Conservation (phyloP, 1,140 invertebrate genomes). For the Hyles euphorbiae region DNA sequence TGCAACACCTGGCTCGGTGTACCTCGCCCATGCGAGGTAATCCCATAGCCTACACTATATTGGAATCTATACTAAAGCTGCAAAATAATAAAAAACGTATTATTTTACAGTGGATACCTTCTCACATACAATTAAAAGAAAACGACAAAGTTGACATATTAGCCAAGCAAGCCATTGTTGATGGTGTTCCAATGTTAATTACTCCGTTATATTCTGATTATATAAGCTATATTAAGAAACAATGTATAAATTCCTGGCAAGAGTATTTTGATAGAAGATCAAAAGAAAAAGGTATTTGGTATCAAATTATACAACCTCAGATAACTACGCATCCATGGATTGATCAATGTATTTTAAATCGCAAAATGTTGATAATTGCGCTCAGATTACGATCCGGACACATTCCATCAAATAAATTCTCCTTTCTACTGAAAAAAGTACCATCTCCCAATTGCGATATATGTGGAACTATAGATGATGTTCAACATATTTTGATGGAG, state of each 20-base stretch:
- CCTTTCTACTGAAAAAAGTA: no score
- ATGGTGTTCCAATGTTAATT: not conserved
- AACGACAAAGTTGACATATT: not conserved
- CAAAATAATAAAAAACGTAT: not conserved
- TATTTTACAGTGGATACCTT: not conserved
- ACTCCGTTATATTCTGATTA: not conserved
- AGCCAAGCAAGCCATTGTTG: not conserved
- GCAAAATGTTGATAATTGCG: not conserved
- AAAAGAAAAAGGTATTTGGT: constrained; percentile 9
- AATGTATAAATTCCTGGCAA: not conserved
- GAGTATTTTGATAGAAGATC: constrained; percentile 11
- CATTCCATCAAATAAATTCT: not conserved
- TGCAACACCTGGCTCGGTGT: constrained; percentile 6
- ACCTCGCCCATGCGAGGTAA: not conserved
- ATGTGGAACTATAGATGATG: no score
- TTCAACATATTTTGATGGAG: no score
- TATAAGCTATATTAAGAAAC: not conserved
- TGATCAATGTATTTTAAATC: not conserved
- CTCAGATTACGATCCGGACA: not conserved
- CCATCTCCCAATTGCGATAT: no score
- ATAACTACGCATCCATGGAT: not conserved
- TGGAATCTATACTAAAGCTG: not conserved
- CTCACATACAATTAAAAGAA: not conserved
- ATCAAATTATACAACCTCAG: constrained; percentile 9
- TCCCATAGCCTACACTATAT: constrained; percentile 3